Base-by-base conservation (phyloP, 2,113 vertebrate genomes). In the Ranitomeya imitator region DNA sequence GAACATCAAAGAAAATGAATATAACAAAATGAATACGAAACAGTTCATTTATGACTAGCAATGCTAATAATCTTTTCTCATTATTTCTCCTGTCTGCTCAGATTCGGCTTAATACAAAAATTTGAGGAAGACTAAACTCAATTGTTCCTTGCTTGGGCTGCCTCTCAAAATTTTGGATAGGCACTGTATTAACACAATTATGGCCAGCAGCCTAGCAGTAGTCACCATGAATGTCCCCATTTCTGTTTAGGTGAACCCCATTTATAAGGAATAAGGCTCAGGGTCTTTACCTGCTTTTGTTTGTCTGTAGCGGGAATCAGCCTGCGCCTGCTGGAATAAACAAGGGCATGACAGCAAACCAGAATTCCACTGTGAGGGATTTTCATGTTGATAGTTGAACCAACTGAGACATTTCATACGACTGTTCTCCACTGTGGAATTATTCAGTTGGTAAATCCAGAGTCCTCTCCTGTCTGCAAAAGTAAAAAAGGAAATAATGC, bases 311-410 rank as follows among this genome's bases (percentile, higher is more conserved):
- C 91, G 92, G 0, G 67, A 78, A 31, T 96, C 95, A 86, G 12
- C 67, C 65, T 55, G 83, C 6, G 92, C 95, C 86, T 95, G 93
- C 67, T 91, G 90, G 91, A 94, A 93, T 65, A 93, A 93, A 85
- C 95, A 95, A 60, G 95, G 95, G 79, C 95, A 96, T 65, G 91
- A 0, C 3, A 93, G 81, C 86, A 92, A 86, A 55, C 18, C 89
- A 82, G 90, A 90, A 88, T 89, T 92, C 94, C 94, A 94, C 0
- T 0, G 0, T 7, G n/a, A 51, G 0, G 91, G 88, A 37, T 92
- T 82, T 45, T 45, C 37, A 37, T 91, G 90, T 76, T 92, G 90
- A 11, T 18, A 10, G 6, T 77, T 52, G 0, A 87, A 61, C 94
- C 93, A 93, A 0, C 80, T 89, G 21, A 96, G 90, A 83, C 95